Evolutionary conservation across 2,888 invertebrate species (phyloP).

Genomic region (Limnephilus rhombicus): DNA sequence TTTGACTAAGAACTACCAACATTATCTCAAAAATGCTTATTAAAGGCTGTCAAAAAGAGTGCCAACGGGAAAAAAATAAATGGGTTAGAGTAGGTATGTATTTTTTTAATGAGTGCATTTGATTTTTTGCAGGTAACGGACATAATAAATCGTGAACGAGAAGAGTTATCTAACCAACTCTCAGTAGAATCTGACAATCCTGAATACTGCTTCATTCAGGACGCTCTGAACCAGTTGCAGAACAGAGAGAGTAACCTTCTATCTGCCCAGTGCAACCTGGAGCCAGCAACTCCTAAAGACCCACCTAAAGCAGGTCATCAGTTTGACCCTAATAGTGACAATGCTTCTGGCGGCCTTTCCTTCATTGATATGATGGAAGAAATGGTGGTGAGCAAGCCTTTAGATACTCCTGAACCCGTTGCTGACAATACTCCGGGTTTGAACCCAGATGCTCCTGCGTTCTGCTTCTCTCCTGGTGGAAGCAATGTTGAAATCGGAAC

Average conservation of each 20-base stretch:
- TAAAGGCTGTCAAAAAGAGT: background rate
- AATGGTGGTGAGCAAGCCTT: background rate
- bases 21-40: background rate
- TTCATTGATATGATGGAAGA: conserved; percentile 41
- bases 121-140: conserved; percentile 76
- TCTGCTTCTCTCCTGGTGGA: conserved; percentile 66
- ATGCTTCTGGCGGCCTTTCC: conserved; percentile 40
- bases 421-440: conserved; percentile 63
- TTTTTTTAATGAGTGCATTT: background rate
- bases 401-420: background rate
- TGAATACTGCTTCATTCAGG: conserved; percentile 91
- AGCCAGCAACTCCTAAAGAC: background rate
- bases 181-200: conserved; percentile 85
- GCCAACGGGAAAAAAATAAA: conserved; percentile 42
- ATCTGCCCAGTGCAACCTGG: background rate
- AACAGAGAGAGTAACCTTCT: conserved; percentile 70
- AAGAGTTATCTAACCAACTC: conserved; percentile 81
- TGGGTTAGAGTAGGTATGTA: conserved; percentile 52
- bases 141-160: conserved; percentile 86
- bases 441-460: conserved; percentile 73
- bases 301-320: background rate
- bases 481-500: background rate
- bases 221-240: conserved; percentile 85
- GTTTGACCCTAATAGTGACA: background rate
- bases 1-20: no score